phyloP scores from a whole-genome alignment of 92 coral and sea anemone genomes.

The Nematostella vectensis region DNA sequence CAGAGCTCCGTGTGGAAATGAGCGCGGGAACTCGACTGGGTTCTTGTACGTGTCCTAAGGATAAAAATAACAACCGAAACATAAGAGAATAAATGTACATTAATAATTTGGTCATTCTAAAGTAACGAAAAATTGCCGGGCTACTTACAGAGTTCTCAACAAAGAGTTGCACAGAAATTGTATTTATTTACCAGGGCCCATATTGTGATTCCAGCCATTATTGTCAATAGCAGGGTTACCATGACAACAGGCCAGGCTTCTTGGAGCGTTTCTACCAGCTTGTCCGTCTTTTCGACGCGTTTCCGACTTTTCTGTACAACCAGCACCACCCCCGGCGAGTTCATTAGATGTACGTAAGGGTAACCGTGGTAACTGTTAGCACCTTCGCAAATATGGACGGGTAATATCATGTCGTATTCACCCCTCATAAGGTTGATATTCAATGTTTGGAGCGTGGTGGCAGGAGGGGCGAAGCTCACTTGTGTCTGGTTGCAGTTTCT shows the following conservation, averaged over 20 bases:
- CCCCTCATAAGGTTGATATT: slow-evolving; percentile 1
- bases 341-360: slow-evolving; percentile 9
- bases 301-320: slow-evolving; percentile 7
- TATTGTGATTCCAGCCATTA: slow-evolving; percentile 4
- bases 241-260: slow-evolving; percentile 15
- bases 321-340: slow-evolving; percentile 24
- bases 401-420: neutral
- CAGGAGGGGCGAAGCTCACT: too few species aligned
- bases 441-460: slow-evolving; percentile 4
- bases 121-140: too few species aligned
- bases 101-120: too few species aligned
- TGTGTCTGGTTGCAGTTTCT: too few species aligned
- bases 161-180: neutral
- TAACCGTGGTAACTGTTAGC: slow-evolving; percentile 11
- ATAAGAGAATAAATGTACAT: too few species aligned
- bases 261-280: too few species aligned
- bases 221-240: slow-evolving; percentile 3
- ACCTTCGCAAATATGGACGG: slow-evolving; percentile 4
- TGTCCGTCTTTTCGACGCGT: slow-evolving; percentile 5
- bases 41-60: too few species aligned
- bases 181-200: slow-evolving; percentile 13
- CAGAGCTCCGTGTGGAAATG: too few species aligned
- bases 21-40: too few species aligned
- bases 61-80: too few species aligned
- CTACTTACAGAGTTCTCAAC: too few species aligned